Base-by-base conservation (phyloP, 1,140 invertebrate genomes). In the Babylonia areolata region DNA sequence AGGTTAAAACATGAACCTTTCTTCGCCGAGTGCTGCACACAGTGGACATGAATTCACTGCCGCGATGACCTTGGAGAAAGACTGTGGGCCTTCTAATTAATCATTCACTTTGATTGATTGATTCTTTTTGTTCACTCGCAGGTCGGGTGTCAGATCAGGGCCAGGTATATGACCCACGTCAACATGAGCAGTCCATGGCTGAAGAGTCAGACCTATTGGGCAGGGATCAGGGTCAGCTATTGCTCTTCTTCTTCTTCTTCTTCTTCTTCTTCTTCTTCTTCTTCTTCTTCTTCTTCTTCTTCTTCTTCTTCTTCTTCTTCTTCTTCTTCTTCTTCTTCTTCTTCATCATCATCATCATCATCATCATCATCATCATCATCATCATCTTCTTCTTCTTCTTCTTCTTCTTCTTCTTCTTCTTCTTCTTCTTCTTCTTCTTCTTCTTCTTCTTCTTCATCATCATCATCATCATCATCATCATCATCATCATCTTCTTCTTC, bases 371-470 rank as follows among this genome's bases (percentile, higher is more conserved):
- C 33, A n/a, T 33, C 75, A n/a, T 20, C 75, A 20, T 78, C 33
- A 17, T 33, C 33, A 17, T 78, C 75, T 33, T 20, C 75, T 33
- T 78, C 58, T 64, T 64, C 58, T 64, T n/a, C n/a, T n/a, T n/a
- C n/a, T n/a, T n/a, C n/a, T n/a, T n/a, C n/a, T n/a, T n/a, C n/a
- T n/a, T n/a, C n/a, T n/a, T n/a, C n/a, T n/a, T n/a, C 58, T 20
- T 64, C 17, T 17, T 17, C 17, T 64, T n/a, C 17, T 64, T 64
- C n/a, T 64, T 64, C 17, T n/a, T 20, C 17, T 64, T 20, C n/a
- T 64, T 64, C 58, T n/a, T 64, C n/a, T 64, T 64, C n/a, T 64
- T 64, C n/a, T 64, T 64, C n/a, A 64, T n/a, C 58, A 64, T n/a
- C 58, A 64, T n/a, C 58, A 64, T n/a, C 58, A 64, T n/a, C 58